Conservation (phyloP, 2,888 invertebrate species). For the Leucophenga maculata region DNA sequence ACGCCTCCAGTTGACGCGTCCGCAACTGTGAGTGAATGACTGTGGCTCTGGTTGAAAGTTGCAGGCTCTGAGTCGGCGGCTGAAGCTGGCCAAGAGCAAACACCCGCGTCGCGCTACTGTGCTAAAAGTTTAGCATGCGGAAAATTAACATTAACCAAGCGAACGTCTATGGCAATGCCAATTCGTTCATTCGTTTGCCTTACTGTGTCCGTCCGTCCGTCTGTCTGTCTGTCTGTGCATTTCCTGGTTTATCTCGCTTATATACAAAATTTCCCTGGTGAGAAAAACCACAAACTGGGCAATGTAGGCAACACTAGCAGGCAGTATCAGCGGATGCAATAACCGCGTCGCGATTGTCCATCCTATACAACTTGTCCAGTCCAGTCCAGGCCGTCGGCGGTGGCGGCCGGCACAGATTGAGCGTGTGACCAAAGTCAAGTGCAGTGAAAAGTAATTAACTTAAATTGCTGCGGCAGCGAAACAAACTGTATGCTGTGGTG, state of each 20-base stretch:
- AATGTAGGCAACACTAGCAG: too few relatives aligned
- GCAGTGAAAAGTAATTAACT: slow-evolving; percentile 64
- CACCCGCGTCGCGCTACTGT: slow-evolving; percentile 60
- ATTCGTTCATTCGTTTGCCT: slow-evolving; percentile 2
- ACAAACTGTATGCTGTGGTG: too few relatives aligned
- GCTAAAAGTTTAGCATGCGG: slow-evolving; percentile 66
- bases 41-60: background rate
- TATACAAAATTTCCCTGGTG: slow-evolving; percentile 57
- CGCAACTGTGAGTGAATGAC: slow-evolving; percentile 4
- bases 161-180: background rate
- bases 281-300: slow-evolving; percentile 52
- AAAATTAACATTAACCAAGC: slow-evolving; percentile 62
- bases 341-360: slow-evolving; percentile 32
- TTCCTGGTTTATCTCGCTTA: slow-evolving; percentile 17
- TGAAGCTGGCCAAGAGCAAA: slow-evolving; percentile 31
- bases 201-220: background rate
- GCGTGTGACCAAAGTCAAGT: slow-evolving; percentile 65
- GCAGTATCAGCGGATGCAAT: slow-evolving; percentile 19
- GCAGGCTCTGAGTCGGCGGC: background rate
- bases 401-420: slow-evolving; percentile 44
- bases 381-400: slow-evolving; percentile 14
- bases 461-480: slow-evolving; percentile 49
- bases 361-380: background rate
- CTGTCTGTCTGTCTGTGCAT: slow-evolving; percentile 14
- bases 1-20: slow-evolving; percentile 1